phyloP scores from a whole-genome alignment of 2,888 invertebrate species.

The Acanthacorydalis orientalis region DNA sequence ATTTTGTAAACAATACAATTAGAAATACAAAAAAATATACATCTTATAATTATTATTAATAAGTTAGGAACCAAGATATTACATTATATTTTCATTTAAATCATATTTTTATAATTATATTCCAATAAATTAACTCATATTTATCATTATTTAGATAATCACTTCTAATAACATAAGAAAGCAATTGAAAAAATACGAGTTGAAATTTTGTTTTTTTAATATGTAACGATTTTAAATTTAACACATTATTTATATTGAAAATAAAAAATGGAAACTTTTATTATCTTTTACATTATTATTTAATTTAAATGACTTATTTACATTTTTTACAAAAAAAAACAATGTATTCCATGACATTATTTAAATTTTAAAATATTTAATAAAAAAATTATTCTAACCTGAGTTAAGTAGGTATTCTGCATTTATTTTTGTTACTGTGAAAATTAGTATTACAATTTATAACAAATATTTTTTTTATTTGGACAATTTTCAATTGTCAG shows the following conservation, averaged over 20 bases:
- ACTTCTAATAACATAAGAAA: too few species aligned
- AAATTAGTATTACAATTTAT: too few species aligned
- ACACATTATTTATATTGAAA: not conserved
- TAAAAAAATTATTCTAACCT: not conserved
- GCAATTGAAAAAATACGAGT: too few species aligned
- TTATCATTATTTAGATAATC: too few species aligned
- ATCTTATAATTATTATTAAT: constrained; percentile 17
- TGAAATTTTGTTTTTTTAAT: not conserved
- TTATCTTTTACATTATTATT: not conserved
- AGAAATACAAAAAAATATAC: constrained; percentile 13
- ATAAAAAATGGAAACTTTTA: not conserved
- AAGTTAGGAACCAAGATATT: constrained; percentile 26
- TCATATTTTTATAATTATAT: not conserved
- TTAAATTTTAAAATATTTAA: not conserved
- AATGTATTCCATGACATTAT: not conserved
- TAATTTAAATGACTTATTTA: not conserved
- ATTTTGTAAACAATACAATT: constrained; percentile 20
- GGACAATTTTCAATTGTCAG: not conserved
- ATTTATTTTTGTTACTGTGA: not conserved
- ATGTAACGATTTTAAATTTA: not conserved
- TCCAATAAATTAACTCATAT: too few species aligned
- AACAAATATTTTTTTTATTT: too few species aligned
- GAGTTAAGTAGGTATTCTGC: not conserved
- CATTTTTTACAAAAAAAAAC: not conserved
- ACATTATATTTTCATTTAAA: not conserved